A percentile compares a stretch with the other conserved stretches of the same genome.
phyloP scores from a whole-genome alignment of 2,113 vertebrate genomes.

The Donacobius atricapilla region DNA sequence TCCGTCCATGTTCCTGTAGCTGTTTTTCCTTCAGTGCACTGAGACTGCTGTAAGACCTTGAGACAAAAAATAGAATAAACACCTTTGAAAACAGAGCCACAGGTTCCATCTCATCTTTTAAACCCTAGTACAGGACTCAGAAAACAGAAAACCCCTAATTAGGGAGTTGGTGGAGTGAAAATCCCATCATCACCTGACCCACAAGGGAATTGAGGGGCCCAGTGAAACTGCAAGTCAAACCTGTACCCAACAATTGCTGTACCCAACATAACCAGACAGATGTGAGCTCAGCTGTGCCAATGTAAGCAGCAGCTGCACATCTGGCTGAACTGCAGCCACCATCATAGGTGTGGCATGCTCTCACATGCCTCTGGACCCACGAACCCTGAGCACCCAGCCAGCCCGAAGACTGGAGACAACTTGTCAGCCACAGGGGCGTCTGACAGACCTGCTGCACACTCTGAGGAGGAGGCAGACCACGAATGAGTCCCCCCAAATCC shows the following conservation, averaged over 20 bases:
- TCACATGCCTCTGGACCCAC: neutral
- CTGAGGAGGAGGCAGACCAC: neutral
- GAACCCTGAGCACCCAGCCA: neutral
- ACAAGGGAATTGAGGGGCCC: neutral
- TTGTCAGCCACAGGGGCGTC: neutral
- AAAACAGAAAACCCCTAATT: no score
- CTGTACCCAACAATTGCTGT: neutral
- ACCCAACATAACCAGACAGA: neutral
- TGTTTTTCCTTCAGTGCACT: no score
- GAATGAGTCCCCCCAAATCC: neutral
- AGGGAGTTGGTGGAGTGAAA: no score
- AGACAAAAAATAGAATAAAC: no score
- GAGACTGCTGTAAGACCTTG: no score
- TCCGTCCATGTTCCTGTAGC: no score
- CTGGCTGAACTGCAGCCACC: neutral
- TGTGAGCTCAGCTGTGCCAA: neutral
- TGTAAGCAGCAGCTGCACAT: neutral
- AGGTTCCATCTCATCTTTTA: no score
- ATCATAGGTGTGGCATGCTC: neutral
- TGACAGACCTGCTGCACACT: neutral
- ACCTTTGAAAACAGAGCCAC: no score
- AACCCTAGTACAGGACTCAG: no score
- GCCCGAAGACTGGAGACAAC: neutral
- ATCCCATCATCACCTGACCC: no score
- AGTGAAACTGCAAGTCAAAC: fast-evolving